phyloP scores from a whole-genome alignment of 2,113 vertebrate species.

The Ardeotis arabs region DNA sequence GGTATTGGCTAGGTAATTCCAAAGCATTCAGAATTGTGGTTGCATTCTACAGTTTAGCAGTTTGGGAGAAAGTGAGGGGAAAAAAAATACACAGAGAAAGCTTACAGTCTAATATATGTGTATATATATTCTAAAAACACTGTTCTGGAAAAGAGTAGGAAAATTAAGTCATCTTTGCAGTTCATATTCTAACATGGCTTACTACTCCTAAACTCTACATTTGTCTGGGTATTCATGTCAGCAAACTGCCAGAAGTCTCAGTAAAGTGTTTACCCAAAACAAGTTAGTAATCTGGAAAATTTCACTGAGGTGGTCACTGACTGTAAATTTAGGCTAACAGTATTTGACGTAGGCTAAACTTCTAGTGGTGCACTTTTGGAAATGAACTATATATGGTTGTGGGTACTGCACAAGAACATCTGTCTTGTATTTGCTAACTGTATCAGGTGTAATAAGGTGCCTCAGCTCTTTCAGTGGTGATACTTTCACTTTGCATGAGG shows the following conservation, averaged over 20 bases:
- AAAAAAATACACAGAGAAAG: background rate
- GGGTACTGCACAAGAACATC: background rate
- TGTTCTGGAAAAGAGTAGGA: background rate
- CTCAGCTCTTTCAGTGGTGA: background rate
- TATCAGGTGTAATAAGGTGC: background rate
- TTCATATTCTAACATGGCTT: fast-evolving
- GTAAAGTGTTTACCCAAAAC: background rate
- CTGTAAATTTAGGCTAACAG: background rate
- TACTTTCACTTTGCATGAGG: background rate
- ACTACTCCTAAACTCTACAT: background rate
- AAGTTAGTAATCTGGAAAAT: background rate
- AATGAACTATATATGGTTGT: background rate
- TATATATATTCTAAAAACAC: background rate
- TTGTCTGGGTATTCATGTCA: background rate
- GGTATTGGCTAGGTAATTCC: background rate
- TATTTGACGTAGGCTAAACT: background rate
- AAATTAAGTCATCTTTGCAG: background rate
- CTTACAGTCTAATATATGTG: background rate
- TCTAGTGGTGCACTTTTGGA: background rate
- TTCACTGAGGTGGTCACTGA: background rate
- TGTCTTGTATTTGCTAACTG: background rate
- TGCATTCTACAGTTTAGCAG: fast-evolving
- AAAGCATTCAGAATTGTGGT: background rate
- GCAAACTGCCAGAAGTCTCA: background rate
- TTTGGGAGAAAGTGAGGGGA: background rate